Evolutionary conservation across 2,888 invertebrate species (phyloP).

Genomic region (Acleris cristana): DNA sequence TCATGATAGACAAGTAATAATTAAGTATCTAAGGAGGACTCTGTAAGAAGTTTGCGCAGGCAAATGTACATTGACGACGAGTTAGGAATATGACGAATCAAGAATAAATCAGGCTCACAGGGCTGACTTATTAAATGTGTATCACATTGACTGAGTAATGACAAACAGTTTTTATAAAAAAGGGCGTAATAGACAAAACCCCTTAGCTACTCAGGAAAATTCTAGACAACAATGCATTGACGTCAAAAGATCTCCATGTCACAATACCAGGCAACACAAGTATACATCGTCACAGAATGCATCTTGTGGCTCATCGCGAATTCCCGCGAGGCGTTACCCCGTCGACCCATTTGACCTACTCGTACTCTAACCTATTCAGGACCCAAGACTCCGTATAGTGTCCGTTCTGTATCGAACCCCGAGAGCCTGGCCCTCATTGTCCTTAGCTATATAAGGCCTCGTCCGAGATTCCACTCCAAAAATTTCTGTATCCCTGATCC

Average conservation of each 20-base stretch:
- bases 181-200: no score
- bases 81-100: no score
- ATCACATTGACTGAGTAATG: no score
- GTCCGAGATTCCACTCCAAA: slow-evolving; percentile 52
- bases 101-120: no score
- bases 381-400: not conserved
- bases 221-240: not conserved
- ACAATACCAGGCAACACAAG: not conserved
- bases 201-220: not conserved
- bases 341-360: slow-evolving; percentile 49
- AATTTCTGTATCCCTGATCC: slow-evolving; percentile 28
- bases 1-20: no score
- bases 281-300: not conserved
- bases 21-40: no score
- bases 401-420: no score
- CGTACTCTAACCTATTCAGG: slow-evolving; percentile 46
- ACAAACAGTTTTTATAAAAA: no score
- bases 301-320: slow-evolving; percentile 18
- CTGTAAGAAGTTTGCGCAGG: no score
- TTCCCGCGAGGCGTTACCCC: slow-evolving; percentile 50
- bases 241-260: not conserved
- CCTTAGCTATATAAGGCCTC: slow-evolving; percentile 53
- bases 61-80: no score
- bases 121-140: no score
- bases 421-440: not conserved